Evolutionary conservation across 2,113 vertebrate species (phyloP).

Genomic region (Lophura nycthemera): DNA sequence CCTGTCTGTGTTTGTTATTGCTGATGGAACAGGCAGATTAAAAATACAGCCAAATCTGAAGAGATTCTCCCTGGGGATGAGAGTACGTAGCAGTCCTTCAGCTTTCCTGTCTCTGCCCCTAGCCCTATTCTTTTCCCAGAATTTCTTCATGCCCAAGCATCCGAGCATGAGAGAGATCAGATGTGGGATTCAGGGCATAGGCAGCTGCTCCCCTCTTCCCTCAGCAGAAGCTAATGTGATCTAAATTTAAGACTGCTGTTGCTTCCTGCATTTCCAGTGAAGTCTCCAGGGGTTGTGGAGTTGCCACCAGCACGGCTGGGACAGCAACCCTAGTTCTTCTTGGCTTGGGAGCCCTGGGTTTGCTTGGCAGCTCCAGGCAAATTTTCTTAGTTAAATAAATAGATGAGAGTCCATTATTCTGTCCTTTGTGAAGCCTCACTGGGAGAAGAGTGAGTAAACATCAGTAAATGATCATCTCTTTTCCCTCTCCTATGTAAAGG

Average conservation of each 20-base stretch:
- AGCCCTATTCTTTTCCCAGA: neutral
- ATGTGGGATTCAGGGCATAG: neutral
- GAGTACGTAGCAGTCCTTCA: conserved; percentile 5
- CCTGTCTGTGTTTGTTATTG: conserved; percentile 44
- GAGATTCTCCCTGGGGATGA: neutral
- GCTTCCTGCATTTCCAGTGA: neutral
- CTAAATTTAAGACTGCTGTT: conserved; percentile 24
- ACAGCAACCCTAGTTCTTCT: neutral
- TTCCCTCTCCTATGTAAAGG: neutral
- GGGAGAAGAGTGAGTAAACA: neutral
- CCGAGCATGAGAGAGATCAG: conserved; percentile 32
- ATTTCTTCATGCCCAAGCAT: neutral
- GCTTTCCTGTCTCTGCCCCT: neutral
- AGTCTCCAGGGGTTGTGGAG: neutral
- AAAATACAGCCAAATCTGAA: conserved; percentile 20
- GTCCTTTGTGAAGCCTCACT: neutral
- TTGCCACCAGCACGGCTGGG: neutral
- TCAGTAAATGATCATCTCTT: neutral
- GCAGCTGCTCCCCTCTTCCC: conserved; percentile 36
- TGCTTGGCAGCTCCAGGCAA: neutral
- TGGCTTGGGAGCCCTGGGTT: neutral
- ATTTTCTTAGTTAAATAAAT: neutral
- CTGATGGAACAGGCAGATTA: conserved; percentile 52
- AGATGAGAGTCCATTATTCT: neutral
- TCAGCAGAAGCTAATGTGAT: neutral